phyloP scores from a whole-genome alignment of 2,888 invertebrate species.

The Willowsia nigromaculata region DNA sequence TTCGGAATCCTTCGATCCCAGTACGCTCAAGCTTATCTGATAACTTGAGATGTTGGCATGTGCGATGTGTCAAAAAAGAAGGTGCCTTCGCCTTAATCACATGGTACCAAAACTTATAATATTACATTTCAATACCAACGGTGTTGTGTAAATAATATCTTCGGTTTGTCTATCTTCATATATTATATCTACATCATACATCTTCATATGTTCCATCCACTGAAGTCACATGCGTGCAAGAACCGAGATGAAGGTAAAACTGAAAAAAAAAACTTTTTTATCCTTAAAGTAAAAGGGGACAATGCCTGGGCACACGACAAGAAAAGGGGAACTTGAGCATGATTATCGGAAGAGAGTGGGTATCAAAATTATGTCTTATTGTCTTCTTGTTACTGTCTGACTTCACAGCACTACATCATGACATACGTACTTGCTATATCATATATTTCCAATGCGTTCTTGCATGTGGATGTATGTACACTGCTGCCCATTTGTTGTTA shows the following conservation, averaged over 20 bases:
- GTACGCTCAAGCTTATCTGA: background rate
- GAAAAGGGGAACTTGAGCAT: background rate
- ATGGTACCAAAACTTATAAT: background rate
- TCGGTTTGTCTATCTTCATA: background rate
- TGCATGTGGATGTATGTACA: no score
- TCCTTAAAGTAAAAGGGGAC: background rate
- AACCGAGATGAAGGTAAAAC: background rate
- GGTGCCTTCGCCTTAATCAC: background rate
- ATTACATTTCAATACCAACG: background rate
- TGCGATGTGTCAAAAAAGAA: slow-evolving; percentile 7
- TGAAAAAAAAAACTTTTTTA: background rate
- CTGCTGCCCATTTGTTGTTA: no score
- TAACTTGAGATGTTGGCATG: slow-evolving; percentile 33
- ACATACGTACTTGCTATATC: no score
- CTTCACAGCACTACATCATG: no score
- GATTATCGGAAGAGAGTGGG: background rate
- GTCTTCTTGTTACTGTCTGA: background rate
- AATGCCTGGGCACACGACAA: slow-evolving; percentile 18
- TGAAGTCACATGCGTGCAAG: background rate
- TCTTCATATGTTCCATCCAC: no score
- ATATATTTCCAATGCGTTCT: no score
- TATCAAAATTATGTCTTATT: slow-evolving; percentile 35
- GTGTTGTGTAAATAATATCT: background rate
- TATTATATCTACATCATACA: background rate
- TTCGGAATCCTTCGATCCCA: slow-evolving; percentile 35